A percentile compares a stretch with the other conserved stretches of the same genome.
phyloP scores from a whole-genome alignment of 2,888 invertebrate species.

The Clostera curtula region DNA sequence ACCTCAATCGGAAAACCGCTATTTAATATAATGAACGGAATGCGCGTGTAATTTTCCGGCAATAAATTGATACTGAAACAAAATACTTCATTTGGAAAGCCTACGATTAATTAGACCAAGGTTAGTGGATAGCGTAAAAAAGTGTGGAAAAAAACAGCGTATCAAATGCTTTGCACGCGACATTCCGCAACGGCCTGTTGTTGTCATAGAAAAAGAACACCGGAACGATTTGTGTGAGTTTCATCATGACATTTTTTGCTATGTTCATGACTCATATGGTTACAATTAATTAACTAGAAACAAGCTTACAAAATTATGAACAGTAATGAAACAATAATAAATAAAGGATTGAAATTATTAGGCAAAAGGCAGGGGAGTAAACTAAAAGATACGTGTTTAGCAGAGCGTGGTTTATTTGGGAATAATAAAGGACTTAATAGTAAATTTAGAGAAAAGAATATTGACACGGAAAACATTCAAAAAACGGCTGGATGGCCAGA shows the following conservation, averaged over 20 bases:
- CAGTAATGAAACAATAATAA: too few relatives aligned
- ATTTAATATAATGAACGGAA: conserved; percentile 2
- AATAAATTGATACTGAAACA: conserved; percentile 12
- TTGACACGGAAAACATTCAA: too few relatives aligned
- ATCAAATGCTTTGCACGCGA: conserved; percentile 43
- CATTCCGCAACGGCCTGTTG: conserved; percentile 34
- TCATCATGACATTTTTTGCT: conserved; percentile 22
- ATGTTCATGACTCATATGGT: too few relatives aligned
- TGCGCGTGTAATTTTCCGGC: conserved; percentile 7
- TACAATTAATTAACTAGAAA: too few relatives aligned
- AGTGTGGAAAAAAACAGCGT: conserved; percentile 43
- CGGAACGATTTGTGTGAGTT: conserved; percentile 30
- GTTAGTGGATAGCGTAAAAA: conserved; percentile 45
- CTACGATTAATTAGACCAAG: conserved; percentile 52
- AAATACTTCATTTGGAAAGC: conserved; percentile 36
- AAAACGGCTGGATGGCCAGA: too few relatives aligned
- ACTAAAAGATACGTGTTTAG: too few relatives aligned
- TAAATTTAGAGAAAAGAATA: too few relatives aligned
- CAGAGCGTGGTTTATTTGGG: too few relatives aligned
- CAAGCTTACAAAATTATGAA: too few relatives aligned
- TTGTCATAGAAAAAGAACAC: conserved; percentile 27
- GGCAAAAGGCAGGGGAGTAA: too few relatives aligned
- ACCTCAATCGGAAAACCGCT: conserved; percentile 1
- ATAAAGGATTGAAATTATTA: too few relatives aligned
- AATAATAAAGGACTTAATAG: too few relatives aligned